Evolutionary conservation across 2,888 invertebrate species (phyloP), one percentile per base, ranked within the genome.

Genomic region (Lamellibrachia satsuma): DNA sequence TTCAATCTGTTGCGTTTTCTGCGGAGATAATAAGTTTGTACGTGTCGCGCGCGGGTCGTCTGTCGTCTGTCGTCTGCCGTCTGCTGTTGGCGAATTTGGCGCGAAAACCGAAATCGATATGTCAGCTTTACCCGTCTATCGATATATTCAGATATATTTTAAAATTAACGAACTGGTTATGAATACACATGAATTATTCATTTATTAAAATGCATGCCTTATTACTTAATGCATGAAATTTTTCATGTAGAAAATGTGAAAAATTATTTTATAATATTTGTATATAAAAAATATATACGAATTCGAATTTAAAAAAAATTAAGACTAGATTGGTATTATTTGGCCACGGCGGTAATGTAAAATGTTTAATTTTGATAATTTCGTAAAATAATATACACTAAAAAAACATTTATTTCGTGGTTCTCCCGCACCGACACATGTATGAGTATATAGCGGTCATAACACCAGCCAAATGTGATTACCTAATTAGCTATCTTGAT

Each of bases 1-100:
- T 75, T 75, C 75, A 75, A 75, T 75, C 75, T 75, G 75, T 75
- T 75, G 75, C 75, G 75, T 75, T 75, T 75, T 75, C 75, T 75
- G 75, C 75, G 75, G 75, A 75, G 75, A 75, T 75, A 75, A 75
- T 75, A 75, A 75, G 75, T 75, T 75, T 75, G 75, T 75, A 75
- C 22, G 75, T 75, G 75, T 75, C 75, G 75, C 75, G 75, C 75
- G 75, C 75, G 75, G 22, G 75, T 75, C 75, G 75, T 75, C 75
- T 75, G 75, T 57, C 57, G 57, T 8, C 57, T 57, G 57, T 75
- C 75, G 75, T 75, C 75, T 75, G 75, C 75, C 75, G 75, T 75
- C 75, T 75, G 75, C 75, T 15, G 75, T 75, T 15, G 75, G 75
- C n/a, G 75, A 15, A 57, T 75, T 75, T 75, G 75, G 75, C 75